Base-by-base conservation (phyloP, 2,888 invertebrate genomes). In the Drosophila koepferae region DNA sequence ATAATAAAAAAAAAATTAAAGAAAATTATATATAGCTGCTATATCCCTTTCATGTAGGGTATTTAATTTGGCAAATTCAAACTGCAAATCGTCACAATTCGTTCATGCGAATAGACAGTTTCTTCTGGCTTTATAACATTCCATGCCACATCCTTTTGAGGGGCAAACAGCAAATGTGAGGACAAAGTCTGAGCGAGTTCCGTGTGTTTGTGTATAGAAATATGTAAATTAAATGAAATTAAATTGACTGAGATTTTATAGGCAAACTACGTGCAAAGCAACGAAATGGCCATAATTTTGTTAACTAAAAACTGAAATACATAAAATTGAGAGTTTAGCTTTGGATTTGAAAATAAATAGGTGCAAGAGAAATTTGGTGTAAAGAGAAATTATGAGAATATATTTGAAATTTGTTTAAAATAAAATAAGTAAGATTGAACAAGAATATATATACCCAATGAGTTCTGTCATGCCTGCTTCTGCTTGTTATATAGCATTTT, bases 221-320 rank as follows among this genome's bases (percentile, higher is more conserved):
- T 64, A 74, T 74, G 76, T 53, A 74, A 74, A 74, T 74, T 38
- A 41, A 63, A 61, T 65, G 40, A 60, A 51, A 65, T 65, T 44
- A 64, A 64, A 63, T 75, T 64, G 75, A 75, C 53, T 74, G 41
- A 75, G 69, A 56, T 74, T 74, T 75, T 58, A 69, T 58, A 61
- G 75, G 56, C 75, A 54, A 74, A 64, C 43, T 74, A 74, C 76
- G 74, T 74, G 75, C 75, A 36, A 63, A 61, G 74, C 63, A 56
- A 51, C 34, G 60, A 69, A 74, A 68, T 75, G 59, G 28, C 41
- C 55, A 74, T 74, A 63, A 75, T 75, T 58, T 61, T 55, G 23
- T 36, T 28, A 20, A 44, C 46, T 40, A 34, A 40, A 48, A 40
- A 20, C 31, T 49, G 31, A 49, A 31, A n/a, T 4, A 28, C n/a